These are phyloP conservation scores for Antrozous pallidus DNA, from an alignment of 2,797 vertebrate species.

Conservation along the genomic window DNA sequence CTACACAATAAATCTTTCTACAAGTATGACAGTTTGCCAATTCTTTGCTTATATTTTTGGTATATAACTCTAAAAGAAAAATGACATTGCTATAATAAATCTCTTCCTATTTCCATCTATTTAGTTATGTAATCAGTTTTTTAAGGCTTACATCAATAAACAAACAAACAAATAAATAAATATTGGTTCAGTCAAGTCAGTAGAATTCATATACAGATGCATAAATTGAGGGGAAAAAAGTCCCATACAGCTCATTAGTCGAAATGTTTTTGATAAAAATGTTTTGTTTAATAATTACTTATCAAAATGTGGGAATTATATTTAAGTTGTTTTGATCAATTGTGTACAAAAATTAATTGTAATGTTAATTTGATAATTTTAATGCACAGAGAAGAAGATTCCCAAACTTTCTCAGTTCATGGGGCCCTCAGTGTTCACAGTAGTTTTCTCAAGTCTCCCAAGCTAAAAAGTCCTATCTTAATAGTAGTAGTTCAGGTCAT, in stretches of 20 bases:
- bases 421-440: not conserved
- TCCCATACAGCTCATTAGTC: not conserved
- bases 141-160: slow-evolving; percentile 30
- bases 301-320: not conserved
- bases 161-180: not conserved
- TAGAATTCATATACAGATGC: not conserved
- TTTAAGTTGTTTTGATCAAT: not conserved
- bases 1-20: slow-evolving; percentile 6
- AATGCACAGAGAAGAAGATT: not conserved
- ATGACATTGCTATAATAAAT: slow-evolving; percentile 3
- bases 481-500: slow-evolving; percentile 51
- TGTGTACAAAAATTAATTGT: not conserved
- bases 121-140: slow-evolving; percentile 5
- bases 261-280: not conserved
- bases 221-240: not conserved
- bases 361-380: not conserved
- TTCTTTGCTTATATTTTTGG: slow-evolving; percentile 9
- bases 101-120: not conserved
- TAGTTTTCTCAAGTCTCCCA: not conserved
- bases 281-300: slow-evolving; percentile 15
- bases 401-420: not conserved
- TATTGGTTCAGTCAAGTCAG: not conserved
- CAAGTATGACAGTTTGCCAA: not conserved
- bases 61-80: slow-evolving; percentile 6
- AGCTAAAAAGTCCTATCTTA: not conserved